Percentiles rank a stretch among this genome's conserved stretches.
Evolutionary conservation across 2,113 vertebrate genomes (phyloP).

Genomic region (Antechinus flavipes): DNA sequence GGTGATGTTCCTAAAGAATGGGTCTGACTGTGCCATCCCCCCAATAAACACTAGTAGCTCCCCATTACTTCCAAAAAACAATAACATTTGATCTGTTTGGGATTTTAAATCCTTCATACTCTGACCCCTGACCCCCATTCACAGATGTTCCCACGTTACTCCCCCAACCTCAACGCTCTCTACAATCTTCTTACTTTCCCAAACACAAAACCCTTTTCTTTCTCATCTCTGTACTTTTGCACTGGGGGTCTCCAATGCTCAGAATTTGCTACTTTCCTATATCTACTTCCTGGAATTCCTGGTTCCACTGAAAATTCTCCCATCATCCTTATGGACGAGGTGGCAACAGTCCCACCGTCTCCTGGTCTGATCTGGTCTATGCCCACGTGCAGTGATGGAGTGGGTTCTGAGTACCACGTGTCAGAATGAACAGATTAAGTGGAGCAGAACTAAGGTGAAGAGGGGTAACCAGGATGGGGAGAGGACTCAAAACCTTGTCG

Average conservation of each 20-base stretch:
- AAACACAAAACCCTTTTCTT: not conserved
- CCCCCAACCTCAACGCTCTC: not conserved
- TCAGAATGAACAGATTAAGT: not conserved
- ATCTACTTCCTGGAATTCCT: not conserved
- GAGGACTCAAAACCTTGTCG: no score
- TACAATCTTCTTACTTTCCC: not conserved
- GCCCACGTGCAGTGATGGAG: not conserved
- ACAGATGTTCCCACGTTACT: not conserved
- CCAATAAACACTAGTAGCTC: not conserved
- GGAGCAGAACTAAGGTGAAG: no score
- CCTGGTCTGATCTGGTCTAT: not conserved
- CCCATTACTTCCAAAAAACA: not conserved
- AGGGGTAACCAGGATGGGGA: no score
- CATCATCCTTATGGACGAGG: not conserved
- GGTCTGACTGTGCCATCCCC: not conserved
- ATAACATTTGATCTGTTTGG: not conserved
- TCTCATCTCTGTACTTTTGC: not conserved
- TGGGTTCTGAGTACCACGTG: not conserved
- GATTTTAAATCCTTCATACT: not conserved
- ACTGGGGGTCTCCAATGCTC: not conserved
- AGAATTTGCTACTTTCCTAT: not conserved
- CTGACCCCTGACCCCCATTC: not conserved
- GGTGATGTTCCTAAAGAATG: not conserved
- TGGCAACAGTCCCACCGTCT: not conserved
- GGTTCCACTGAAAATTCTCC: not conserved